These are phyloP conservation scores for Myopa testacea DNA, from an alignment of 2,888 invertebrate species.

Conservation along the genomic window DNA sequence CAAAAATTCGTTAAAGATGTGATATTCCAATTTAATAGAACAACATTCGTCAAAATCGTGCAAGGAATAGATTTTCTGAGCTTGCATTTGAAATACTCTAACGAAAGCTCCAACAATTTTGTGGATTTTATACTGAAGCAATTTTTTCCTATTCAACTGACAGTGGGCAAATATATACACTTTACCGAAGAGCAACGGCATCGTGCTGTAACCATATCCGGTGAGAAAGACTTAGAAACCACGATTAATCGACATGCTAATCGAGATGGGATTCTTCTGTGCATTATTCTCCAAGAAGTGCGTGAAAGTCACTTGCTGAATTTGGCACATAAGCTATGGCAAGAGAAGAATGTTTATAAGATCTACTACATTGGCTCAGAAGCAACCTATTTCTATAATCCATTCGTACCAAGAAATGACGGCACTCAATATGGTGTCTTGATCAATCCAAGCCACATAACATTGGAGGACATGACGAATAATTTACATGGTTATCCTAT, in stretches of 20 bases:
- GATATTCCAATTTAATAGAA: constrained; percentile 21
- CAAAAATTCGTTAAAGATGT: neutral
- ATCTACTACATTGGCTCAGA: constrained; percentile 54
- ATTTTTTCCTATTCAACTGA: constrained; percentile 47
- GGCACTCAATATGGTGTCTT: constrained; percentile 43
- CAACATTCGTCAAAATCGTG: constrained; percentile 44
- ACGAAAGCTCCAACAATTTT: constrained; percentile 45
- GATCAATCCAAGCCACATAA: constrained; percentile 35
- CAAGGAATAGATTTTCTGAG: constrained; percentile 49
- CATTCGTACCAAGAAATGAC: constrained; percentile 49
- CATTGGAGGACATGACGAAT: constrained; percentile 46
- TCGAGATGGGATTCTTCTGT: constrained; percentile 40
- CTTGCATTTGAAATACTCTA: constrained; percentile 48
- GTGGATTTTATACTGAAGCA: constrained; percentile 53
- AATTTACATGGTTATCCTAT: constrained; percentile 63
- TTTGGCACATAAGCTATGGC: constrained; percentile 54
- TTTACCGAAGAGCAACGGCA: constrained; percentile 41
- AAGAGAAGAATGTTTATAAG: constrained; percentile 51
- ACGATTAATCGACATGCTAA: constrained; percentile 36
- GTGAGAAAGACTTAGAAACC: constrained; percentile 23
- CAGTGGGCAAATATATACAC: neutral
- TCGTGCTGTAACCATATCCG: constrained; percentile 44
- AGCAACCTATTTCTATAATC: constrained; percentile 56
- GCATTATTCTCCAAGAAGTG: constrained; percentile 41
- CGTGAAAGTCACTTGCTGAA: constrained; percentile 41